phyloP scores from a whole-genome alignment of 2,797 vertebrate species.

The Yasuhikotakia modesta region DNA sequence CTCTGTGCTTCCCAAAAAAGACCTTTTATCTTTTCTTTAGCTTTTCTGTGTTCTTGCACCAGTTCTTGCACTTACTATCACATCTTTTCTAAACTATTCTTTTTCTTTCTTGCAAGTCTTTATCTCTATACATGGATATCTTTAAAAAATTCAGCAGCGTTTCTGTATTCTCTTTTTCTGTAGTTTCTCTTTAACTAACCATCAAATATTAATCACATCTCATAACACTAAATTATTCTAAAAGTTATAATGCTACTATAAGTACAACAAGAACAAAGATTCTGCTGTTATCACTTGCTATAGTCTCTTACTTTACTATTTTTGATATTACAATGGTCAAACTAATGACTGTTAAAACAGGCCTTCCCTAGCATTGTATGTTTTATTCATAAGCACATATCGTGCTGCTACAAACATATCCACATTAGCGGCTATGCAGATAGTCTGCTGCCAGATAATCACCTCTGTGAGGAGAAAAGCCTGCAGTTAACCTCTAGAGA shows the following conservation, averaged over 20 bases:
- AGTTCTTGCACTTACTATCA: not conserved
- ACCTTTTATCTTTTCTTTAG: not conserved
- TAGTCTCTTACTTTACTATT: not conserved
- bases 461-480: not conserved
- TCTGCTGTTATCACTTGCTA: not conserved
- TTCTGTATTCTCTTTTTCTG: not conserved
- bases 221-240: too few species aligned
- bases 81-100: not conserved
- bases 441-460: not conserved
- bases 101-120: not conserved
- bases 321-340: not conserved
- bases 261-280: not conserved
- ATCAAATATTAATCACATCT: too few species aligned
- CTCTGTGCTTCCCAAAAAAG: not conserved
- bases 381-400: conserved; percentile 47
- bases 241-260: not conserved
- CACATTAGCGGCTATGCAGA: conserved; percentile 28
- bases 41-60: not conserved
- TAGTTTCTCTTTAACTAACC: not conserved
- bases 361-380: conserved; percentile 21
- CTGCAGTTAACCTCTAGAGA: not conserved
- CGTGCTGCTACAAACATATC: not conserved
- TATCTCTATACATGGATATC: not conserved
- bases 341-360: not conserved
- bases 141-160: not conserved